Conservation (phyloP, 2,113 vertebrate species). For the Ictalurus punctatus region DNA sequence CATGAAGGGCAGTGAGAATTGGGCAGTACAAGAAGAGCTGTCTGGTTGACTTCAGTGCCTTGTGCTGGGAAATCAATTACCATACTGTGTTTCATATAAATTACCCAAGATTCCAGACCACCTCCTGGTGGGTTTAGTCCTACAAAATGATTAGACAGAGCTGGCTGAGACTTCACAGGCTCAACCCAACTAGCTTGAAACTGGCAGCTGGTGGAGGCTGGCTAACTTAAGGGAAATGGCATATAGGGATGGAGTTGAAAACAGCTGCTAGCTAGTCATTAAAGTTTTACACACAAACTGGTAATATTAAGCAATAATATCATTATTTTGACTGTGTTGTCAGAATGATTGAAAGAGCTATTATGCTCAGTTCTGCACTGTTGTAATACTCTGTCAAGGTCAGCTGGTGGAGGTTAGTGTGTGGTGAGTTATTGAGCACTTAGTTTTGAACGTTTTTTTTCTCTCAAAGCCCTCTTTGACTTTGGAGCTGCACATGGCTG, state of each 20-base stretch:
- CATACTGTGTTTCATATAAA: neutral
- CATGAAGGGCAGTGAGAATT: neutral
- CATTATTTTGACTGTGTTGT: neutral
- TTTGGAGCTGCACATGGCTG: slow-evolving; percentile 6
- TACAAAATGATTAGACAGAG: neutral
- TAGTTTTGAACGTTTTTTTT: neutral
- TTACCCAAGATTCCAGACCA: neutral
- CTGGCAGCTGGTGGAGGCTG: neutral
- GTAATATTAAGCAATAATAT: neutral
- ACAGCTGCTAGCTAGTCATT: neutral
- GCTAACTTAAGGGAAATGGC: neutral
- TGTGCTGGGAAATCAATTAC: neutral
- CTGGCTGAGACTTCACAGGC: neutral
- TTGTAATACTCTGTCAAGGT: neutral
- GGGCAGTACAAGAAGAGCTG: neutral
- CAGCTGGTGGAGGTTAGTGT: neutral
- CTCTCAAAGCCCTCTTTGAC: neutral
- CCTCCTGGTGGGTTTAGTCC: no score
- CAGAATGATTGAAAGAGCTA: neutral
- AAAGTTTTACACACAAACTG: neutral
- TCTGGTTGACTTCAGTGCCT: neutral
- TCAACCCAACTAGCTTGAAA: neutral
- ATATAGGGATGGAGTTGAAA: neutral
- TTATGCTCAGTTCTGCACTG: neutral
- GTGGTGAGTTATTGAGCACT: neutral